Evolutionary conservation across 2,888 invertebrate species (phyloP), one percentile per base, ranked within the genome.

Genomic region (Netelia inedita): DNA sequence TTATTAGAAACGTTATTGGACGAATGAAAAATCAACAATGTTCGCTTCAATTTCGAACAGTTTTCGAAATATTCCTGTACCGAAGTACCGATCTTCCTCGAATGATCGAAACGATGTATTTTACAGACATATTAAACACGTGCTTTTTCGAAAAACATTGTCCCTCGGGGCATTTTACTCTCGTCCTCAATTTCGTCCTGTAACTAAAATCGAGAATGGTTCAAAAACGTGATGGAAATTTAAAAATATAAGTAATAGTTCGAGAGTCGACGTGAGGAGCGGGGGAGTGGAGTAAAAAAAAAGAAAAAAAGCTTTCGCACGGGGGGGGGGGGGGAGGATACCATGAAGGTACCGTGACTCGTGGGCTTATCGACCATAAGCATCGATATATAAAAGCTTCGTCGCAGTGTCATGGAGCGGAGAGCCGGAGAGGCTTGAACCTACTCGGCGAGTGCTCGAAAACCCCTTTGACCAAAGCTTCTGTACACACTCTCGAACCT

Each of bases 211-310:
- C 69, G 72, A 53, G 72, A 50, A 16, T 59, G 55, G 74, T 74
- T 61, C 53, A 72, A 79, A 82, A 76, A 86, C 84, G 82, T 85
- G 86, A 82, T 79, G 63, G 57, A 73, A 86, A 66, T 86, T 59
- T 81, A 79, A 53, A 84, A 82, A 65, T 61, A 16, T 57, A 28
- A 53, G 59, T 16, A 68, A 69, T 23, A 46, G 23, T 46, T 50
- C 53, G 68, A 23, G 43, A 43, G 59, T 68, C 53, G 35, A 57
- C 2, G 11, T 9, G 68, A 16, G 28, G 5, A 28, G 3, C 3
- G 28, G 3, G 28, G 28, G 28, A 28, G 28, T 28, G 3, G 46
- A 53, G 11, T 41, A 28, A n/a, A 19, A 66, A n/a, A 46, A 14
- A 46, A 66, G 59, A 74, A 50, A 16, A 11, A 21, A 19, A 43